Conservation (phyloP, 2,888 invertebrate genomes). For the Eilema griseolum region DNA sequence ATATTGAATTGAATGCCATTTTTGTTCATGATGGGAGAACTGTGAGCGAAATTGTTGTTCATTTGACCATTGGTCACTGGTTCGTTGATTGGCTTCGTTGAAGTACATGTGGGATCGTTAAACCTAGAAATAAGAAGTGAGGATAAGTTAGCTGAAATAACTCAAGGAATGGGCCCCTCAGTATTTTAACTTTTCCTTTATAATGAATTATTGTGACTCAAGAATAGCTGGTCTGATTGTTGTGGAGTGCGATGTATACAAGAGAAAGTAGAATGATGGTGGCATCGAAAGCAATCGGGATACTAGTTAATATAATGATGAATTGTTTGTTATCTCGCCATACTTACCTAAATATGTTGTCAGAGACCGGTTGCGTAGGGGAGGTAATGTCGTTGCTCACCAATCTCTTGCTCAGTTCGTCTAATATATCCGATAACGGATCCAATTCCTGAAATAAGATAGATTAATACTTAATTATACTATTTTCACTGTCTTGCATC, state of each 20-base stretch:
- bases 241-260: neutral
- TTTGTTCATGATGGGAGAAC: constrained; percentile 86
- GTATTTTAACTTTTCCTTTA: neutral
- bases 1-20: constrained; percentile 86
- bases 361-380: constrained; percentile 76
- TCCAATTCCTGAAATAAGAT: constrained; percentile 84
- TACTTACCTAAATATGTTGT: constrained; percentile 88
- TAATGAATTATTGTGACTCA: neutral
- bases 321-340: neutral
- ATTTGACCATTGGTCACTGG: constrained; percentile 66
- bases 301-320: neutral
- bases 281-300: neutral
- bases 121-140: constrained; percentile 74
- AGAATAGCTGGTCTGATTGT: neutral
- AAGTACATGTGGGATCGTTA: constrained; percentile 88
- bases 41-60: constrained; percentile 80
- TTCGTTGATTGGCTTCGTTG: constrained; percentile 68
- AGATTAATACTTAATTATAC: constrained; percentile 1
- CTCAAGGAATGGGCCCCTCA: neutral
- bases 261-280: no score
- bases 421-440: constrained; percentile 90
- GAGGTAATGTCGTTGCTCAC: constrained; percentile 77
- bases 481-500: no score
- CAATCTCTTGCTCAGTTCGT: constrained; percentile 89
- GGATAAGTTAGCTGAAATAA: neutral